Evolutionary conservation across 2,797 vertebrate species (phyloP), one percentile per base, ranked within the genome.

Genomic region (Florisuga fusca): DNA sequence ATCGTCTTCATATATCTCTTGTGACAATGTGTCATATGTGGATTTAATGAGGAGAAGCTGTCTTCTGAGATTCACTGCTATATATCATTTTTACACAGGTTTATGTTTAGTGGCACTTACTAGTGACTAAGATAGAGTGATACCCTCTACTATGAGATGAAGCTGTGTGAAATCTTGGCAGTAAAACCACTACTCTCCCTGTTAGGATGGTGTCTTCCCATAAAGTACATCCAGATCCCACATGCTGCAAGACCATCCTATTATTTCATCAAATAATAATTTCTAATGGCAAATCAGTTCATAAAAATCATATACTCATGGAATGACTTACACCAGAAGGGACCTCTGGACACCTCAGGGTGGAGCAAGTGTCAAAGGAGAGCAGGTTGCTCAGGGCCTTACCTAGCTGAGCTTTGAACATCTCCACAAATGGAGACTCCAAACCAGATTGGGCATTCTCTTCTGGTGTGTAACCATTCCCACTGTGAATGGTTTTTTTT

Each of bases 41-140:
- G 54, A 68, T 81, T 95, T 94, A 93, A 90, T 23, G 13, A 50
- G 67, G n/a, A 54, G 48, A 95, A 89, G 15, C 26, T 91, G 75
- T 53, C 59, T 94, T 93, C 89, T 87, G 63, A 81, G 69, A 72
- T 68, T 88, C 73, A 48, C 33, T 64, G 33, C 88, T 69, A 34
- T 58, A 36, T 25, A 69, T 93, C 61, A 79, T 62, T 88, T 95
- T 93, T 80, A 89, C 22, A 19, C 61, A 41, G n/a, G 67, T 93
- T 90, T 95, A 58, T 82, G 68, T 92, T 87, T 85, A 71, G 89
- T 85, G 87, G 66, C 84, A 78, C 38, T 69, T 95, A 85, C 66
- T 61, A 48, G 64, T 75, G 84, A 72, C 80, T 80, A 66, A 87
- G 87, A 79, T 25, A 59, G 48, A 95, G 55, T 27, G 55, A 38